Conservation (phyloP, 2,113 vertebrate species). For the Archocentrus centrarchus region DNA sequence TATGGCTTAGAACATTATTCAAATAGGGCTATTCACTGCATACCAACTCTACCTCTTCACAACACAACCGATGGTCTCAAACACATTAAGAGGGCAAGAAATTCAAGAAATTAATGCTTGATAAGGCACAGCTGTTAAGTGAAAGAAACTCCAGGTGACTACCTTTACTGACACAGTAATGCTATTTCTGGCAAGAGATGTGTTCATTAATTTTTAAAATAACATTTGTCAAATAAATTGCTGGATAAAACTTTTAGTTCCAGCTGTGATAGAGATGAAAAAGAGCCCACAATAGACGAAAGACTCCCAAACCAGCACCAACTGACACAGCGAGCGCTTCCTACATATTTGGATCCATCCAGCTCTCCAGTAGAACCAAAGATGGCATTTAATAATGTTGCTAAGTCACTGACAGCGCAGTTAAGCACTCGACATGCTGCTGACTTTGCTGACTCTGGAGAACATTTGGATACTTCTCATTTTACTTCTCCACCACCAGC, state of each 20-base stretch:
- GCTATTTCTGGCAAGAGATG: background rate
- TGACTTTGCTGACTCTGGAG: background rate
- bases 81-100: no score
- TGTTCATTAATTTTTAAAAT: background rate
- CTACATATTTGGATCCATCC: background rate
- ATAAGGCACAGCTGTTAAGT: no score
- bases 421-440: conserved; percentile 1
- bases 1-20: no score
- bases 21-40: no score
- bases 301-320: conserved; percentile 14
- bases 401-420: conserved; percentile 11
- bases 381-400: background rate
- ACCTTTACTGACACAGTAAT: background rate
- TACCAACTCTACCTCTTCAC: no score
- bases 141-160: no score
- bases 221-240: background rate
- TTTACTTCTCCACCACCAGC: conserved; percentile 1
- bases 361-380: conserved; percentile 34
- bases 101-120: no score
- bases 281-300: conserved; percentile 1
- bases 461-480: conserved; percentile 9
- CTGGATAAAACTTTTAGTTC: background rate
- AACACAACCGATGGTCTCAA: no score
- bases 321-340: conserved; percentile 3
- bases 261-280: conserved; percentile 43